Base-by-base conservation (phyloP, 1,140 invertebrate genomes). In the Alviniconcha marisindica region DNA sequence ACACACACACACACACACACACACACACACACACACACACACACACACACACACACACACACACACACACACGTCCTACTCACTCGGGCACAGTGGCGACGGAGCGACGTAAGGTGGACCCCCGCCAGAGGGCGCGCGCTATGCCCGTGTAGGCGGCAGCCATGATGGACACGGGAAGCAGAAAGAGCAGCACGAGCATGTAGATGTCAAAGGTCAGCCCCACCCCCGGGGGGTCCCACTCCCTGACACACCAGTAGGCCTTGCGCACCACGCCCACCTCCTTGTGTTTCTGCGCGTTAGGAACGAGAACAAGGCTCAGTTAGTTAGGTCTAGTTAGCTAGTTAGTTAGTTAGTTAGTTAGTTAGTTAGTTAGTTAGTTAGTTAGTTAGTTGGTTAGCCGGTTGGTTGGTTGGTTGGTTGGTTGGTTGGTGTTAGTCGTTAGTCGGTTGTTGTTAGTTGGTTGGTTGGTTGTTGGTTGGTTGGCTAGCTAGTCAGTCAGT, bases 81-180 rank as follows among this genome's bases (percentile, higher is more conserved):
- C 54, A 82, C 80, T 33, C 36, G n/a, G 60, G 38, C 24, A 31
- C 38, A 4, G 84, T 77, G 54, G 54, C 80, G 77, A 88, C 71
- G 1, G 74, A 80, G 12, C 78, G 81, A 15, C 88, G 66, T 5
- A 84, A 24, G 40, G 84, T 83, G 15, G 90, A 87, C 4, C 93
- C 90, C 38, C 87, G 84, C 89, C 95, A 95, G 42, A 96, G 94
- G 90, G 96, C 95, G 90, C 94, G 94, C 87, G 95, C 96, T 82
- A 96, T 96, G 83, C 94, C 93, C 1, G 94, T 93, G 87, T 96
- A 96, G 71, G 96, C 95, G 79, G 95, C 94, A 0, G 92, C 93
- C 96, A 96, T 96, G 42, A 96, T 94, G 31, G 89, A 89, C 2
- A 95, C 93, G 0, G 96, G 96, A 1, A 95, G 88, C 0, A 96